Conservation (phyloP, 2,888 invertebrate genomes). For the Pseudococcus viburni region DNA sequence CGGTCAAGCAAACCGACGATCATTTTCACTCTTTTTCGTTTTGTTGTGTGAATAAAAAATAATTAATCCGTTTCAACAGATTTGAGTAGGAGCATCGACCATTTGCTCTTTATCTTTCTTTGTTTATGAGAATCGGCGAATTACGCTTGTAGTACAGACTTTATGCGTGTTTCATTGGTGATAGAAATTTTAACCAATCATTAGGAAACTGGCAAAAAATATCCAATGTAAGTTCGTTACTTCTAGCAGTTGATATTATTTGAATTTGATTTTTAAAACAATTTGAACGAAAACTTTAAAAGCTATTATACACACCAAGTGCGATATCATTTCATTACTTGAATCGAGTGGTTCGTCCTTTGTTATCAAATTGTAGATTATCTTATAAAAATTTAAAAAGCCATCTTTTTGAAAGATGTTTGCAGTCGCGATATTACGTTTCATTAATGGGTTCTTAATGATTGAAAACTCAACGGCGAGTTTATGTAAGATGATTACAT, state of each 20-base stretch:
- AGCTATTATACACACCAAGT: no score
- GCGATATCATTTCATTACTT: background rate
- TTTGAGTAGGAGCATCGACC: background rate
- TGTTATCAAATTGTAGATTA: background rate
- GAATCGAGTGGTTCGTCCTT: background rate
- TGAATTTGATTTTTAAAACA: background rate
- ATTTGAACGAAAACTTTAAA: no score
- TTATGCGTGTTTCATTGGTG: conserved; percentile 69
- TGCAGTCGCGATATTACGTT: background rate
- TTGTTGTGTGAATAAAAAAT: background rate
- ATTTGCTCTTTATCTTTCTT: conserved; percentile 38
- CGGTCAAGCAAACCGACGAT: no score
- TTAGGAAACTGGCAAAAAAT: conserved; percentile 83
- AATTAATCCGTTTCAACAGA: no score
- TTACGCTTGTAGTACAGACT: conserved; percentile 58
- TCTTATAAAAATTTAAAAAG: no score
- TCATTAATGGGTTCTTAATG: background rate
- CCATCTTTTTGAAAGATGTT: background rate
- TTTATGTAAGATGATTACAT: background rate
- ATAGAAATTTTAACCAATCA: conserved; percentile 83
- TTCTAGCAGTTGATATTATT: conserved; percentile 72
- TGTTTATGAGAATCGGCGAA: conserved; percentile 63
- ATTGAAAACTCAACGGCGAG: background rate
- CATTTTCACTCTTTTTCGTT: background rate
- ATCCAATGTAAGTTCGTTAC: conserved; percentile 83